Conservation (phyloP, 2,113 vertebrate species). For the Megatriorchis doriae region DNA sequence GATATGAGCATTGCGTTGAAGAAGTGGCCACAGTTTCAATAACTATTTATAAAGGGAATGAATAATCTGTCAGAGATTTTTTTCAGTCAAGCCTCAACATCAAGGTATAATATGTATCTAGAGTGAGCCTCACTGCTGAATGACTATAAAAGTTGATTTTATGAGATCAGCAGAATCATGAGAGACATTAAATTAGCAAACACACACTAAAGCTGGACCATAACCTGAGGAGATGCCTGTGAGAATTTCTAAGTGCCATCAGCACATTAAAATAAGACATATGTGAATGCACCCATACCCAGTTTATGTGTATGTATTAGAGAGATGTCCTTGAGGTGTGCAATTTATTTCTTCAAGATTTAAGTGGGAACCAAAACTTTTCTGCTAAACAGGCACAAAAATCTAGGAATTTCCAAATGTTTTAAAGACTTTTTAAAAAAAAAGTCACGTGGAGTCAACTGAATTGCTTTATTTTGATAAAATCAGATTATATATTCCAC, state of each 20-base stretch:
- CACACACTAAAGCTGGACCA: background rate
- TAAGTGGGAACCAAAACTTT: background rate
- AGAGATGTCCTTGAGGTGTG: background rate
- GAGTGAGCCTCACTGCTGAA: background rate
- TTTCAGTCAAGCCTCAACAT: background rate
- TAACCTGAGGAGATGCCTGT: background rate
- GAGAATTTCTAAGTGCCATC: background rate
- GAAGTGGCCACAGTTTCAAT: background rate
- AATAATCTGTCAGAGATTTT: background rate
- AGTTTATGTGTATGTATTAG: background rate
- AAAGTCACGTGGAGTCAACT: background rate
- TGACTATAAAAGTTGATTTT: background rate
- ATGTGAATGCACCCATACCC: background rate
- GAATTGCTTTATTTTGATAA: conserved; percentile 56
- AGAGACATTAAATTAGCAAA: background rate
- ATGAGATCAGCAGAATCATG: background rate
- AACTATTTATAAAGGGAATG: background rate
- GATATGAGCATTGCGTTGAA: background rate
- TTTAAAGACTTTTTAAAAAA: background rate
- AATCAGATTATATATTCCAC: conserved; percentile 31
- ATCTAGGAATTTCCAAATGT: background rate
- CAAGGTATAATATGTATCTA: background rate
- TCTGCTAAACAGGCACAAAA: background rate
- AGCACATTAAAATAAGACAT: background rate
- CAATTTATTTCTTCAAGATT: background rate